Conservation (phyloP, 2,113 vertebrate species). For the Pachypanchax playfairii region DNA sequence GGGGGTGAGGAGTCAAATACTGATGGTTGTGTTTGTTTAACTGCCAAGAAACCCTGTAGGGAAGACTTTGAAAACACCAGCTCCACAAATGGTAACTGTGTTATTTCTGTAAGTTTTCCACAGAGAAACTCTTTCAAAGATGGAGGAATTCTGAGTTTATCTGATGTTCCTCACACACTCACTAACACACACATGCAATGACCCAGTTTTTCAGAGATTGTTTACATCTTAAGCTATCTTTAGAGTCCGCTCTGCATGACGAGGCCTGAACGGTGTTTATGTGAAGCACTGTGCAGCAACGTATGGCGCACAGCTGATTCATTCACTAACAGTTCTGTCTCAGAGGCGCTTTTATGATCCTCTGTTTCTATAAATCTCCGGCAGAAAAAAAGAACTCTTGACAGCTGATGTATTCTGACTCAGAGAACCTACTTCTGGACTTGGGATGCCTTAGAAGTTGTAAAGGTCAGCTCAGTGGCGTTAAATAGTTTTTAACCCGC, state of each 20-base stretch:
- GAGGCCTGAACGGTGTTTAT: constrained; percentile 61
- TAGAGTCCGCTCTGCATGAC: constrained; percentile 35
- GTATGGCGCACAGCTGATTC: constrained; percentile 61
- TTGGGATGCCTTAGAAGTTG: constrained; percentile 24
- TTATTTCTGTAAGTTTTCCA: constrained; percentile 53
- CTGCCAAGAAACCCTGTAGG: constrained; percentile 37
- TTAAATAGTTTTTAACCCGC: constrained; percentile 41
- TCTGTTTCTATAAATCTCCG: constrained; percentile 33
- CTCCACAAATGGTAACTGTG: constrained; percentile 39
- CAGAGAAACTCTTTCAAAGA: constrained; percentile 33
- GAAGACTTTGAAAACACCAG: constrained; percentile 37
- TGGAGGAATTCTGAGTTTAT: constrained; percentile 46
- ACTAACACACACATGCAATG: constrained; percentile 27
- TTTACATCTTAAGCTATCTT: constrained; percentile 67
- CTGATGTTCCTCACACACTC: constrained; percentile 25
- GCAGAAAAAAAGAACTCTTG: constrained; percentile 42
- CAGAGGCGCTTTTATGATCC: constrained; percentile 36
- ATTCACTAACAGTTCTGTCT: constrained; percentile 50
- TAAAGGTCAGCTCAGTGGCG: constrained; percentile 30
- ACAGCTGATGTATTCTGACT: constrained; percentile 50
- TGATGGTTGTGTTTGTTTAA: constrained; percentile 44
- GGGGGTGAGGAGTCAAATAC: constrained; percentile 26
- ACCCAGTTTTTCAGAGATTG: constrained; percentile 59
- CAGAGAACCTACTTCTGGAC: constrained; percentile 18
- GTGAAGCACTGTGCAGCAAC: constrained; percentile 35